Conservation (phyloP, 2,797 vertebrate genomes). For the Melanogrammus aeglefinus region DNA sequence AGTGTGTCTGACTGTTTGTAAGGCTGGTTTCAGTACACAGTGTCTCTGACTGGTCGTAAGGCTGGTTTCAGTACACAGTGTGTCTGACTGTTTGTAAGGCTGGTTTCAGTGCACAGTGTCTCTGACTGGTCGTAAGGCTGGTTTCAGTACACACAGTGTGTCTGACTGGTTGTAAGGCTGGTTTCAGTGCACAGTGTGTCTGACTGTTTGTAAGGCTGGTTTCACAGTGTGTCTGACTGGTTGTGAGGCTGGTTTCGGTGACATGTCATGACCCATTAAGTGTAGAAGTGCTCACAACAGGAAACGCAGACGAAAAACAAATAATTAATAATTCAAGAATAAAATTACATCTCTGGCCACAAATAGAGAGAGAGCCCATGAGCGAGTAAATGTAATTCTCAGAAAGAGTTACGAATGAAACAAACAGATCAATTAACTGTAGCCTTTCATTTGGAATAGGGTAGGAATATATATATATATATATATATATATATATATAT, state of each 20-base stretch:
- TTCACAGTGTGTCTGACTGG: too few relatives aligned
- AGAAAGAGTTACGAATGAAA: not conserved
- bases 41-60: too few relatives aligned
- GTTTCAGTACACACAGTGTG: too few relatives aligned
- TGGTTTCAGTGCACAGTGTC: too few relatives aligned
- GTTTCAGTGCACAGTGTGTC: too few relatives aligned
- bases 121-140: not conserved
- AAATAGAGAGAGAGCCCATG: not conserved
- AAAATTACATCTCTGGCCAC: conserved; percentile 10
- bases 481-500: not conserved
- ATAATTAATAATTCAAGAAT: conserved; percentile 10
- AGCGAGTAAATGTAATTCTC: not conserved
- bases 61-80: too few relatives aligned
- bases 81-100: too few relatives aligned
- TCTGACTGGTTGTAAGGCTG: too few relatives aligned
- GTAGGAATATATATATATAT: not conserved
- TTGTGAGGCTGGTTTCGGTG: not conserved
- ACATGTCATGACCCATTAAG: not conserved
- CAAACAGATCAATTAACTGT: not conserved
- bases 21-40: too few relatives aligned
- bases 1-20: too few relatives aligned
- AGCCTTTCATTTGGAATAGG: not conserved
- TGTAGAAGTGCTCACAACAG: not conserved
- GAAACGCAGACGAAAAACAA: not conserved
- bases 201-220: too few relatives aligned